Percentiles rank a stretch among this genome's conserved stretches.
Evolutionary conservation across 2,797 vertebrate genomes (phyloP).

Genomic region (Falco peregrinus): DNA sequence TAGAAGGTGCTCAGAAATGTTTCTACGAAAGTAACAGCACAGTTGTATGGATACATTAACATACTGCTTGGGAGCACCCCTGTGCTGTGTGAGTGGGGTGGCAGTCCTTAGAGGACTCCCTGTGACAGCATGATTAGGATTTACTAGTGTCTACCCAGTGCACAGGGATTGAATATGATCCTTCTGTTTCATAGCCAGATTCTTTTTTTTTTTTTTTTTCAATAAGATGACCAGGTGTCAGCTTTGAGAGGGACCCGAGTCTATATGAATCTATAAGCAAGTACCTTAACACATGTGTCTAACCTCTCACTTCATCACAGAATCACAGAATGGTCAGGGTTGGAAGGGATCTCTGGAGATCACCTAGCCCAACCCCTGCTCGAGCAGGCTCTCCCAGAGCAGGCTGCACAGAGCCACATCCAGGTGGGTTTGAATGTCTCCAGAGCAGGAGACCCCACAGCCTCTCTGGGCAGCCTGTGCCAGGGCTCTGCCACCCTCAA

Average conservation of each 20-base stretch:
- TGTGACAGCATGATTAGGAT: not conserved
- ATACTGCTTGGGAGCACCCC: not conserved
- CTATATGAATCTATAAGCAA: not conserved
- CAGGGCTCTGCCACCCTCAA: no score
- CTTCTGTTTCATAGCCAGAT: not conserved
- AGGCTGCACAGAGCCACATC: no score
- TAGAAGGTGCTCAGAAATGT: not conserved
- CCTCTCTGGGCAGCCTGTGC: no score
- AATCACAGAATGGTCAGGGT: no score
- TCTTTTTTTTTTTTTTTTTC: not conserved
- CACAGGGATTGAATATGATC: not conserved
- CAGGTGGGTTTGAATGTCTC: no score
- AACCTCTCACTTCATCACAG: not conserved
- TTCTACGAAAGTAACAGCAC: not conserved
- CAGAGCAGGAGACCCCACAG: no score
- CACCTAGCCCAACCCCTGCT: no score
- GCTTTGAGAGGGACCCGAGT: not conserved
- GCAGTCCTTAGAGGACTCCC: not conserved
- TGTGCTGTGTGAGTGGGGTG: not conserved
- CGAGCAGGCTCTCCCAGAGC: no score
- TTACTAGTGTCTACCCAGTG: not conserved
- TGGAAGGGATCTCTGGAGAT: no score
- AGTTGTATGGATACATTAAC: not conserved
- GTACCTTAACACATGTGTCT: not conserved
- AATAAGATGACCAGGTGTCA: not conserved